phyloP scores from a whole-genome alignment of 2,113 vertebrate species.

The Hassar affinis region DNA sequence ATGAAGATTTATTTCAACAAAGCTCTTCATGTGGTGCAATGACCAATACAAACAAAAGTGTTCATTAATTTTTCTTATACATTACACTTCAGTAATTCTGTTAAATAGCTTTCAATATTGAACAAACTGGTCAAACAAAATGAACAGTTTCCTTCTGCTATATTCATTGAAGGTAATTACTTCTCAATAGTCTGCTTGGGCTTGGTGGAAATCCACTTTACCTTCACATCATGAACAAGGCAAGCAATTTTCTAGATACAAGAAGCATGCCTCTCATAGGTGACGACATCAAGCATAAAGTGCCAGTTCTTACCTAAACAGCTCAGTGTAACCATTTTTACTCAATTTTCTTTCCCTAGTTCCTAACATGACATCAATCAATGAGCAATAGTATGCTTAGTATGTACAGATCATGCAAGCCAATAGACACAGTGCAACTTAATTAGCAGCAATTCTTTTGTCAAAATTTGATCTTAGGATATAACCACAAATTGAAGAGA shows the following conservation, averaged over 20 bases:
- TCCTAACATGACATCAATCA: not conserved
- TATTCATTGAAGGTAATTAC: conserved; percentile 38
- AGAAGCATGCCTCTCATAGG: conserved; percentile 37
- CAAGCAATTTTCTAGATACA: conserved; percentile 36
- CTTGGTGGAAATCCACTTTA: conserved; percentile 40
- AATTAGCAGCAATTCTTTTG: not conserved
- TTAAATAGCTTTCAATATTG: not conserved
- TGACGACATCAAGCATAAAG: conserved; percentile 39
- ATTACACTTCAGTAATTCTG: conserved; percentile 6
- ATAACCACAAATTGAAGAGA: not conserved
- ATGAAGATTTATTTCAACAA: not conserved
- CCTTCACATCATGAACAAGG: conserved; percentile 37
- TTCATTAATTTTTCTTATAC: not conserved
- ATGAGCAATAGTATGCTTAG: not conserved
- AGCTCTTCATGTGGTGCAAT: not conserved
- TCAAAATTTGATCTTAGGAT: not conserved
- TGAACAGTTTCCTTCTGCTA: not conserved
- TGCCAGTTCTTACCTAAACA: conserved; percentile 19
- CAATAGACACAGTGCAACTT: not conserved
- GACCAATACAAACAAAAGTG: too few relatives aligned
- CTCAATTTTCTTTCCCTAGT: conserved; percentile 10
- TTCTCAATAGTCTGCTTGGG: conserved; percentile 26
- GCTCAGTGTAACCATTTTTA: conserved; percentile 27
- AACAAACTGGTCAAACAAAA: not conserved
- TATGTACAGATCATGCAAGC: not conserved